Conservation (phyloP, 2,888 invertebrate genomes). For the Heliconius sara region DNA sequence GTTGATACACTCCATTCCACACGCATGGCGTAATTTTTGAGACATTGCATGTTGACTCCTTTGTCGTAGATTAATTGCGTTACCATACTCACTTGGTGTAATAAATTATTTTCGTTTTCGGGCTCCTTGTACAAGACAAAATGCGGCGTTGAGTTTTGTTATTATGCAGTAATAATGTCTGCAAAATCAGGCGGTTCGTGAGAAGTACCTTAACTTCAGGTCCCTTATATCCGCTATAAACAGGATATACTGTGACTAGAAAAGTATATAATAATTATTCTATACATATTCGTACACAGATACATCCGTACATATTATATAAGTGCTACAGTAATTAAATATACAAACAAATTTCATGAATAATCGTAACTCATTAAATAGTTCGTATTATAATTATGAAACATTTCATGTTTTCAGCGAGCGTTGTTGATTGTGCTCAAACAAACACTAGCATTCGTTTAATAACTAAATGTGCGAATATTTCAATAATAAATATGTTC, state of each 20-base stretch:
- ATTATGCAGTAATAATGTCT: no score
- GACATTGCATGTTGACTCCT: no score
- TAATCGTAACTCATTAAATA: constrained; percentile 15
- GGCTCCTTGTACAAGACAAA: not conserved
- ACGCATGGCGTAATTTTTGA: no score
- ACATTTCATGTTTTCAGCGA: constrained; percentile 16
- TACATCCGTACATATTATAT: not conserved
- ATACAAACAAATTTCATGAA: not conserved
- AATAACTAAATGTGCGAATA: not conserved
- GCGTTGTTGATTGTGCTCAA: constrained; percentile 14
- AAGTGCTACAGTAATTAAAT: not conserved
- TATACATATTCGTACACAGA: not conserved
- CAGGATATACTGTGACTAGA: not conserved
- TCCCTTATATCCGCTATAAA: not conserved
- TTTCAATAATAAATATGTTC: not conserved
- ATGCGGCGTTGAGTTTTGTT: not conserved
- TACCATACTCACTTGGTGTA: not conserved
- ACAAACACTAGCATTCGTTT: constrained; percentile 14
- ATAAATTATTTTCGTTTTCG: not conserved
- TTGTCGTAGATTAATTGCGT: no score
- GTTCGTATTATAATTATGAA: constrained; percentile 14
- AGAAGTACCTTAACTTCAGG: no score
- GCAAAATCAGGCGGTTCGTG: no score
- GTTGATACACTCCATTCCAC: no score
- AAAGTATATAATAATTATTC: not conserved